Conservation (phyloP, 2,797 vertebrate genomes). For the Galagoides demidoff region DNA sequence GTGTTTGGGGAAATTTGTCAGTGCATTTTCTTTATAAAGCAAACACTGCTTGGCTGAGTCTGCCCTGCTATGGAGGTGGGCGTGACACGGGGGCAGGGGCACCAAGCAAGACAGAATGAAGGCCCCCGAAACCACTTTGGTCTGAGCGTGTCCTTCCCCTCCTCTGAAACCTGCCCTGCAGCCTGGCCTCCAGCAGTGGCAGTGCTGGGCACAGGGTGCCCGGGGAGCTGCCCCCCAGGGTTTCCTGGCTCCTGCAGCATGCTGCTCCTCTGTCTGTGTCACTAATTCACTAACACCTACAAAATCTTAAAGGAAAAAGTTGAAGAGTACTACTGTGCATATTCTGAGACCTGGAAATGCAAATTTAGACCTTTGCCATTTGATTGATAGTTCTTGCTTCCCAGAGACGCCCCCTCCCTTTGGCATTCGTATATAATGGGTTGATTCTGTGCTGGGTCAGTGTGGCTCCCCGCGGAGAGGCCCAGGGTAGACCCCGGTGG, state of each 20-base stretch:
- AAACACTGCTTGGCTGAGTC: constrained; percentile 49
- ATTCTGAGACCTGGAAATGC: constrained; percentile 6
- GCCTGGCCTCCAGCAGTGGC: too few species aligned
- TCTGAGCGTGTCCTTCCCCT: constrained; percentile 62
- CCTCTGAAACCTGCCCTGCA: constrained; percentile 60
- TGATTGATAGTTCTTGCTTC: constrained; percentile 48
- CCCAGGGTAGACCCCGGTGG: constrained; percentile 68
- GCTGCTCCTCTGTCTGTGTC: constrained; percentile 43
- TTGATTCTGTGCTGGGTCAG: constrained; percentile 49
- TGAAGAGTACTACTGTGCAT: constrained; percentile 64
- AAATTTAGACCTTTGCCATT: constrained; percentile 12
- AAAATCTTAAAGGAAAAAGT: constrained; percentile 13
- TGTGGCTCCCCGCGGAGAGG: constrained; percentile 71
- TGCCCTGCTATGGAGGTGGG: too few species aligned
- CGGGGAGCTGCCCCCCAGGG: background rate
- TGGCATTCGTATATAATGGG: constrained; percentile 11
- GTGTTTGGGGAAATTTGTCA: constrained; percentile 59
- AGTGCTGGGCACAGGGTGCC: background rate
- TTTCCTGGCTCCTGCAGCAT: constrained; percentile 50
- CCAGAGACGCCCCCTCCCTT: background rate
- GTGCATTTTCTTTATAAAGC: constrained; percentile 70
- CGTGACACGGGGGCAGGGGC: too few species aligned
- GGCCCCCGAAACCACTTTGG: constrained; percentile 17
- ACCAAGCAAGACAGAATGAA: too few species aligned
- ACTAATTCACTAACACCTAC: constrained; percentile 64